Evolutionary conservation across 2,113 vertebrate species (phyloP).

Genomic region (Beaufortia kweichowensis): DNA sequence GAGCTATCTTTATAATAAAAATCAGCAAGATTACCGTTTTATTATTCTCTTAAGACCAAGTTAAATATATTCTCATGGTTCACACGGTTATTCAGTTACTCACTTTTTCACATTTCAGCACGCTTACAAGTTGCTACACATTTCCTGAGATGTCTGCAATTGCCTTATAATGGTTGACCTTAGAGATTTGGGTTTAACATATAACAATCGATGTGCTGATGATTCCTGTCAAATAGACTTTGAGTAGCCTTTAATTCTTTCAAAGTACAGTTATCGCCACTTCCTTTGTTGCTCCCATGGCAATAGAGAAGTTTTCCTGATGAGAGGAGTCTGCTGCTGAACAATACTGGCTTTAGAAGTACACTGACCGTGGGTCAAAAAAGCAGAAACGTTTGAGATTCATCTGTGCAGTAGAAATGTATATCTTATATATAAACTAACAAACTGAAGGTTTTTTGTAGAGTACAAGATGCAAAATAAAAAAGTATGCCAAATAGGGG

Average conservation of each 20-base stretch:
- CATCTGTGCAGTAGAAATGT: too few species aligned
- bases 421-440: background rate
- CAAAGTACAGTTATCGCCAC: conserved; percentile 41
- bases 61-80: conserved; percentile 3
- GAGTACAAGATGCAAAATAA: background rate
- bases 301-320: conserved; percentile 46
- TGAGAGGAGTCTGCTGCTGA: conserved; percentile 5
- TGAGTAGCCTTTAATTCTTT: conserved; percentile 67
- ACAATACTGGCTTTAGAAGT: conserved; percentile 1
- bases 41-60: background rate
- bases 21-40: background rate
- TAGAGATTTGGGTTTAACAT: conserved; percentile 65
- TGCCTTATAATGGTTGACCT: conserved; percentile 64
- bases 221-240: conserved; percentile 71
- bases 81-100: conserved; percentile 71
- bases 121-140: conserved; percentile 37
- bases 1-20: background rate
- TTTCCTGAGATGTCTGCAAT: conserved; percentile 72
- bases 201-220: conserved; percentile 65
- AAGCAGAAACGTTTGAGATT: too few species aligned
- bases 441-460: background rate
- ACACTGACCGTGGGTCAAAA: background rate
- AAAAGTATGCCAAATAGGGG: too few species aligned
- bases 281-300: conserved; percentile 56
- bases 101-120: conserved; percentile 47